Evolutionary conservation across 2,888 invertebrate species (phyloP).

Genomic region (Melinaea marsaeus): DNA sequence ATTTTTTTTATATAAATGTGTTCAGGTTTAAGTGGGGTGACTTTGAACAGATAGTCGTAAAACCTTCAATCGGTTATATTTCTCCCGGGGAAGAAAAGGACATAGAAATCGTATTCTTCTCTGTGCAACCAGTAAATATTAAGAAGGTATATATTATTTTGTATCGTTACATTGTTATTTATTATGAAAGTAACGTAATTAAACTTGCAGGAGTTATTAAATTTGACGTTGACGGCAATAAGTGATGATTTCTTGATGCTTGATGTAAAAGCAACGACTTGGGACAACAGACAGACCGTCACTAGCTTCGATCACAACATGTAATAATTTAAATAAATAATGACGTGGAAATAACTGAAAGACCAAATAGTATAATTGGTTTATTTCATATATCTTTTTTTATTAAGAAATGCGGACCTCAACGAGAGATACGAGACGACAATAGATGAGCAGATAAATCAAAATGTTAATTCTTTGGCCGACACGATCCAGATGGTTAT

Average conservation of each 20-base stretch:
- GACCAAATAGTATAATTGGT: too few species aligned
- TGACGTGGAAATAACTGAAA: too few species aligned
- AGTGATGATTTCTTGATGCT: conserved; percentile 55
- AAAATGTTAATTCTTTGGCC: conserved; percentile 36
- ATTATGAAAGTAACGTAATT: not conserved
- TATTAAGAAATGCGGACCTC: conserved; percentile 47
- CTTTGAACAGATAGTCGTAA: conserved; percentile 53
- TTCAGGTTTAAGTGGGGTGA: conserved; percentile 64
- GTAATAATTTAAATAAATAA: conserved; percentile 37
- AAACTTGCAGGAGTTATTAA: conserved; percentile 51
- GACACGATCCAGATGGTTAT: conserved; percentile 61
- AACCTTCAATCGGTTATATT: conserved; percentile 65
- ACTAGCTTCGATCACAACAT: conserved; percentile 57
- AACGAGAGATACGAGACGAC: conserved; percentile 53
- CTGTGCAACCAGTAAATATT: conserved; percentile 48
- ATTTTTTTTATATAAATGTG: conserved; percentile 42
- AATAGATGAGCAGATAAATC: conserved; percentile 49
- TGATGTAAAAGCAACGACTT: conserved; percentile 58
- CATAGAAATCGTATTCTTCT: conserved; percentile 62
- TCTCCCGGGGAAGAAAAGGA: conserved; percentile 73
- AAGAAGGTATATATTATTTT: conserved; percentile 45
- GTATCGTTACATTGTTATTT: not conserved
- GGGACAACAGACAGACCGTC: conserved; percentile 68
- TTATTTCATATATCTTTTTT: conserved; percentile 1
- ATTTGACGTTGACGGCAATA: conserved; percentile 51